Conservation (phyloP, 1,140 invertebrate species). For the Procambarus virginalis region DNA sequence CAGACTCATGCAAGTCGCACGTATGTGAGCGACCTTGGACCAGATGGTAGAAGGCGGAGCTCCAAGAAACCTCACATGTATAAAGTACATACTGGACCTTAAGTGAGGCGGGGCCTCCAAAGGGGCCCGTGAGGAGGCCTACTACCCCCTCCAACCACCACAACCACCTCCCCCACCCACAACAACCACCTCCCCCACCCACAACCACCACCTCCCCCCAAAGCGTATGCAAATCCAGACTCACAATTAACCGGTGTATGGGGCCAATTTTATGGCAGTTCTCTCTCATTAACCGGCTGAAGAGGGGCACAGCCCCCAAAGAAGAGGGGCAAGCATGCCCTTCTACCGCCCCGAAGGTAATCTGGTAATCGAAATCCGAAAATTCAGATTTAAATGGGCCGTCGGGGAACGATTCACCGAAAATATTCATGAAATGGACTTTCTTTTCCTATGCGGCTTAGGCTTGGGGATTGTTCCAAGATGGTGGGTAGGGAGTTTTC, state of each 20-base stretch:
- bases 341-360: not conserved
- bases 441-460: not conserved
- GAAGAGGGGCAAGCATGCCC: not conserved
- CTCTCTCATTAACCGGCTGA: no score
- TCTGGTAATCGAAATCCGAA: slow-evolving; percentile 54
- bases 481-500: not conserved
- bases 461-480: not conserved
- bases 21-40: no score
- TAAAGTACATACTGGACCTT: no score
- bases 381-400: slow-evolving; percentile 57
- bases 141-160: not conserved
- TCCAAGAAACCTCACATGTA: no score
- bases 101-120: no score
- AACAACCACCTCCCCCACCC: no score
- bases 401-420: slow-evolving; percentile 25
- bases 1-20: no score
- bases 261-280: not conserved
- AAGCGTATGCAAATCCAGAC: no score
- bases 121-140: not conserved
- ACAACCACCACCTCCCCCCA: no score
- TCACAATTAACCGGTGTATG: not conserved
- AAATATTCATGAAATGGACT: slow-evolving; percentile 57
- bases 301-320: no score
- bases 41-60: no score
- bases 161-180: not conserved